Evolutionary conservation across 1,140 invertebrate genomes (phyloP).

Genomic region (Harlomillsia oculata): DNA sequence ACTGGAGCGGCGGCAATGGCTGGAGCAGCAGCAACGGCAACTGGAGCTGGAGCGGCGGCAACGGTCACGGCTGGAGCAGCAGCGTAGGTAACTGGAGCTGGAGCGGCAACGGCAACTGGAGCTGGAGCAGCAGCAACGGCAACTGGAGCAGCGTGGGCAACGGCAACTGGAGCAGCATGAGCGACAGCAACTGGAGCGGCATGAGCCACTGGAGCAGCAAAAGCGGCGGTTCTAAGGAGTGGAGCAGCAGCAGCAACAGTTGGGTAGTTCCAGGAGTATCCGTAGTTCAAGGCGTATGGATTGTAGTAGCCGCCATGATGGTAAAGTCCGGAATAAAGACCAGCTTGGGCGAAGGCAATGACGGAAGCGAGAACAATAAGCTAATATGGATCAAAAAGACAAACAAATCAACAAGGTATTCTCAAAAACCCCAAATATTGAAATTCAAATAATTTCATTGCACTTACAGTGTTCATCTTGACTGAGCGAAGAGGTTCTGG

Average conservation of each 20-base stretch:
- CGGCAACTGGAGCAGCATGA: slow-evolving; percentile 14
- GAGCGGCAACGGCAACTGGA: background rate
- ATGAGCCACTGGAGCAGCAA: slow-evolving; percentile 34
- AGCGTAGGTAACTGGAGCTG: slow-evolving; percentile 5
- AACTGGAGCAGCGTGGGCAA: slow-evolving; percentile 2
- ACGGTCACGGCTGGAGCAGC: background rate
- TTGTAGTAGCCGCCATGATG: slow-evolving; percentile 35
- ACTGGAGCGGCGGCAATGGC: background rate
- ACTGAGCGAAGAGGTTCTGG: background rate
- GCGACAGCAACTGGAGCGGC: slow-evolving; percentile 1
- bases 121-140: background rate
- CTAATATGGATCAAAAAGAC: slow-evolving; percentile 37
- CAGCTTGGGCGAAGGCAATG: slow-evolving; percentile 42
- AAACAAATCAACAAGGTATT: background rate
- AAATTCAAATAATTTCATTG: background rate
- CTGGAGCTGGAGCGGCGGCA: background rate
- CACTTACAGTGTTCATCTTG: slow-evolving; percentile 10
- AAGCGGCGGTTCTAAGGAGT: background rate
- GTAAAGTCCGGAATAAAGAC: too few relatives aligned
- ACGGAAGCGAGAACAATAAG: slow-evolving; percentile 43
- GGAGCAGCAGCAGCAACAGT: slow-evolving; percentile 1
- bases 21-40: slow-evolving; percentile 3
- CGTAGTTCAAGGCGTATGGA: slow-evolving; percentile 36
- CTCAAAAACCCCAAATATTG: background rate
- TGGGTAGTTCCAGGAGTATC: slow-evolving; percentile 12